Base-by-base conservation (phyloP, 1,140 invertebrate species). In the Caerostris extrusa region DNA sequence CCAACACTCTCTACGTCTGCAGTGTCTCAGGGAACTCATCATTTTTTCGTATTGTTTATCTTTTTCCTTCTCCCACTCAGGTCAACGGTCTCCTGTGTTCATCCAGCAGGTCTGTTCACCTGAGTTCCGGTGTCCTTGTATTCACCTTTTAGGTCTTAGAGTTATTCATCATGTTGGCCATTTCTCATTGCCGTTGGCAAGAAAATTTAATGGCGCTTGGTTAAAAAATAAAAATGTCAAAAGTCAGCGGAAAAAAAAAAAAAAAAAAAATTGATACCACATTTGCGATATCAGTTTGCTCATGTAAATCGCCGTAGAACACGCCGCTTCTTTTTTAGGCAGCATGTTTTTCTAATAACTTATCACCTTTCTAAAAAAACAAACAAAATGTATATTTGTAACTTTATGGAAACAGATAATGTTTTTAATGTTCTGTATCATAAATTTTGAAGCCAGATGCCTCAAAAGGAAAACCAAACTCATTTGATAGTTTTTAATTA, bases 21-120 rank as follows among this genome's bases (percentile, higher is more conserved):
- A 93, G 92, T 94, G 93, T 94, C 93, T 94, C 93, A 94, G 93
- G 93, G 93, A 94, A 94, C 93, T 94, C 93, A 93, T 86, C 92
- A 89, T 88, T 93, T 67, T 94, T 90, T 93, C 86, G 85, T 93
- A 83, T 94, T 89, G 58, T 82, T 93, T 82, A n/a, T 89, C 60
- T 64, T 89, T 89, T 10, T 90, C 61, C 86, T 94, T 90, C 88
- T 69, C 56, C 58, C 90, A 57, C 69, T 85, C 92, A 88, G 86
- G 86, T 53, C 64, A 71, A 69, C 8, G 57, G 83, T 57, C 82
- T 69, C 91, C 91, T 93, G 91, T 93, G 55, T 93, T 93, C 92
- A 93, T 93, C 92, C 86, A 82, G 85, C 85, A 93, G 92, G 92
- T 55, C 85, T 8, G 50, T 87, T 87, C 50, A 53, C 83, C 86